Evolutionary conservation across 1,140 invertebrate species (phyloP).

Genomic region (Trachymyrmex cornetzi): DNA sequence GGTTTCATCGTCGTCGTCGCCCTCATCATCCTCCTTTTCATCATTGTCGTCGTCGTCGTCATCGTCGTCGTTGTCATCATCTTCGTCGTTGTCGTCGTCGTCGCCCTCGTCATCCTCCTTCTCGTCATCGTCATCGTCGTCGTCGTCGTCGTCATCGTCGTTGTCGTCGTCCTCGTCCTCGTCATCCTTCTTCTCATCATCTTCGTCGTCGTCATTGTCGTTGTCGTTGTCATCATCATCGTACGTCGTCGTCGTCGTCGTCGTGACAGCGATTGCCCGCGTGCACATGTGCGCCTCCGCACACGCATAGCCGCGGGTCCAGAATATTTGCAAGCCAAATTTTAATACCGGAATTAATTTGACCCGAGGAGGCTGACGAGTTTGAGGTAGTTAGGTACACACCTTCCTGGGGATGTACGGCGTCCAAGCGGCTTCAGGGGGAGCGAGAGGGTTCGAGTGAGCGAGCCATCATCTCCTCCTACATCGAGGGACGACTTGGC

Average conservation of each 20-base stretch:
- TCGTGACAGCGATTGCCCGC: constrained; percentile 45
- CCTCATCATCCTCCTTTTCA: background rate
- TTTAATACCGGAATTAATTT: constrained; percentile 88
- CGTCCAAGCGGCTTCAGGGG: background rate
- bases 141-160: background rate
- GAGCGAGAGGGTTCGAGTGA: background rate
- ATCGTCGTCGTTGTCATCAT: background rate
- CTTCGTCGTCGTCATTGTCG: background rate
- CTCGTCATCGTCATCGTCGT: background rate
- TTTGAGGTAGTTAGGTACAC: constrained; percentile 79
- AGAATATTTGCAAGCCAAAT: constrained; percentile 88
- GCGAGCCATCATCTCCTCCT: constrained; percentile 19
- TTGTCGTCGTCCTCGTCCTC: background rate
- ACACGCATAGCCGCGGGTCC: constrained; percentile 82
- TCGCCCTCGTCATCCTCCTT: background rate
- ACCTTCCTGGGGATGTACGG: constrained; percentile 52
- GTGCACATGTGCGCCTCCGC: constrained; percentile 73
- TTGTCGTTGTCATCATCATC: background rate
- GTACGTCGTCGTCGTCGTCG: constrained; percentile 14
- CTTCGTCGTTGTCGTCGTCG: background rate
- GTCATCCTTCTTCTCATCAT: background rate
- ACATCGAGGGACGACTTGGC: constrained; percentile 29
- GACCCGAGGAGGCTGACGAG: constrained; percentile 84
- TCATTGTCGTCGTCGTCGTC: background rate
- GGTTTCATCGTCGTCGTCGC: constrained; percentile 17